phyloP scores from a whole-genome alignment of 2,888 invertebrate species.

The Drosophila pseudotalamancana region DNA sequence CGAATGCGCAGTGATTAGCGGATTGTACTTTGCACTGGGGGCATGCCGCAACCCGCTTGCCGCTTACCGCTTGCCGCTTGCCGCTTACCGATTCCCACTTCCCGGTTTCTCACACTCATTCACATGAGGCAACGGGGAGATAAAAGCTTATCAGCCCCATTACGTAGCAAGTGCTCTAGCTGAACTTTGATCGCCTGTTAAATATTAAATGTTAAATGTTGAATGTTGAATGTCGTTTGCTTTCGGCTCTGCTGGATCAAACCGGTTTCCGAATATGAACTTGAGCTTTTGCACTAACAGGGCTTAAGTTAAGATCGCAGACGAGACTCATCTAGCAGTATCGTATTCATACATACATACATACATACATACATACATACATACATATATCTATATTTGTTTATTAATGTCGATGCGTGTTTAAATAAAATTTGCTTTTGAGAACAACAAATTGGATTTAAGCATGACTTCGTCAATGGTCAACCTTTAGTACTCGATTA shows the following conservation, averaged over 20 bases:
- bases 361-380: background rate
- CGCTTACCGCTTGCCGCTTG: background rate
- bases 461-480: background rate
- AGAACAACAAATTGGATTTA: conserved; percentile 2
- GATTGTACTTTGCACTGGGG: conserved; percentile 26
- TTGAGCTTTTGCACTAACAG: conserved; percentile 13
- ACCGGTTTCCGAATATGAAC: conserved; percentile 37
- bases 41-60: background rate
- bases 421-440: background rate
- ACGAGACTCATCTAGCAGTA: background rate
- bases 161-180: conserved; percentile 51
- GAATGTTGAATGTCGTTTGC: conserved; percentile 13
- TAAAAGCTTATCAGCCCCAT: conserved; percentile 48
- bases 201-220: conserved; percentile 20
- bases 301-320: background rate
- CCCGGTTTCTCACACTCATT: conserved; percentile 2
- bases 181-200: conserved; percentile 33
- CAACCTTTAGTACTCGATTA: background rate
- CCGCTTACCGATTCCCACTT: background rate
- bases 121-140: conserved; percentile 22
- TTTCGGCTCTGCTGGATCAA: background rate
- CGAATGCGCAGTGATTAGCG: background rate
- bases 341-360: background rate
- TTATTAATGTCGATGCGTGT: background rate
- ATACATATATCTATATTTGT: background rate